Evolutionary conservation across 2,113 vertebrate genomes (phyloP).

Genomic region (Rhinoderma darwinii): DNA sequence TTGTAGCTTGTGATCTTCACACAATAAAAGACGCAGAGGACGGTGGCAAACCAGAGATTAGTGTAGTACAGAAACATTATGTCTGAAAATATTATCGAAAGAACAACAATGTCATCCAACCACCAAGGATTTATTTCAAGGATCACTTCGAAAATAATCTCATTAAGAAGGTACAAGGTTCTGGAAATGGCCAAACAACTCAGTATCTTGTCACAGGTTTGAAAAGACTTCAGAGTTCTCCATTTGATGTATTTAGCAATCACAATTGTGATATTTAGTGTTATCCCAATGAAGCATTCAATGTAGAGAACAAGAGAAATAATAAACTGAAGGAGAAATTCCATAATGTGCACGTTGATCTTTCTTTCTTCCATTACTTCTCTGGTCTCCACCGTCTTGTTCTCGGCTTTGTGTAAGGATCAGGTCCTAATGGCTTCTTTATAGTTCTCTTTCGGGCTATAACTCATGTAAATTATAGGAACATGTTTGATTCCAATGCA

Average conservation of each 20-base stretch:
- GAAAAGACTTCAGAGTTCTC: background rate
- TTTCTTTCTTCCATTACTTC: background rate
- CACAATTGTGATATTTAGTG: background rate
- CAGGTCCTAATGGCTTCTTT: no score
- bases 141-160: no score
- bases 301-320: background rate
- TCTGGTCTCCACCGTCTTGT: no score
- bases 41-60: conserved; percentile 18
- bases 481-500: no score
- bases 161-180: background rate
- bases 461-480: no score
- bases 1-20: conserved; percentile 58
- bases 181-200: background rate
- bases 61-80: conserved; percentile 49
- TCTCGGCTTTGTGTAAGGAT: no score
- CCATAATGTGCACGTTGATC: background rate
- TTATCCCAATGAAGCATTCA: background rate
- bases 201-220: background rate
- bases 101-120: no score
- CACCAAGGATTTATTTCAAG: no score
- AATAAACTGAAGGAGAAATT: background rate
- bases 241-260: background rate
- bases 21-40: conserved; percentile 63
- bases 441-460: no score
- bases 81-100: conserved; percentile 22